phyloP scores from a whole-genome alignment of 2,113 vertebrate species.

The Oceanites oceanicus region DNA sequence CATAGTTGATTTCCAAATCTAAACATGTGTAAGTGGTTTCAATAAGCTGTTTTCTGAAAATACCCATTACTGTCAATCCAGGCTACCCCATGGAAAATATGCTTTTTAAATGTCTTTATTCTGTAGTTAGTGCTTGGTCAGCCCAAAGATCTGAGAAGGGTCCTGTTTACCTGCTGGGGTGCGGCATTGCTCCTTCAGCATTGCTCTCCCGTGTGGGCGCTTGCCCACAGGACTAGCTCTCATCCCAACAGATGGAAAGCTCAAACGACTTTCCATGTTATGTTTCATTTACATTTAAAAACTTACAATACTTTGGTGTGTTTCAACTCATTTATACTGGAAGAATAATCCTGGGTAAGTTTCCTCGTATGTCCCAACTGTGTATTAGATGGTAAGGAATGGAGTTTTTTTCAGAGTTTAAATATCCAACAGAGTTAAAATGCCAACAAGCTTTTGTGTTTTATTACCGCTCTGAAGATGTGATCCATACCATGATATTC shows the following conservation, averaged over 20 bases:
- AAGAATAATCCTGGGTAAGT: not conserved
- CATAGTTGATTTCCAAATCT: not conserved
- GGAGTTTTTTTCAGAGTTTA: not conserved
- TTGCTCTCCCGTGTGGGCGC: not conserved
- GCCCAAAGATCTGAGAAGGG: not conserved
- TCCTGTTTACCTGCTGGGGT: not conserved
- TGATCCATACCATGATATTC: not conserved
- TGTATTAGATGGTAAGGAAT: not conserved
- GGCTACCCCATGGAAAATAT: not conserved
- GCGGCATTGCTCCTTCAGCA: not conserved
- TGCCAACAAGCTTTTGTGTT: not conserved
- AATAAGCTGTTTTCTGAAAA: conserved; percentile 16
- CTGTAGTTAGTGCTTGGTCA: not conserved
- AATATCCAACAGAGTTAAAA: not conserved
- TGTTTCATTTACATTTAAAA: not conserved
- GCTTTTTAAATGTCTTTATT: not conserved
- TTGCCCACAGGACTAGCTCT: not conserved
- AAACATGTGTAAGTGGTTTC: not conserved
- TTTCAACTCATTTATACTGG: not conserved
- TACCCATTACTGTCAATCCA: conserved; percentile 22
- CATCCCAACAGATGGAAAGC: not conserved
- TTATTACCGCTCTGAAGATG: not conserved
- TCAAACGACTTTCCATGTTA: not conserved
- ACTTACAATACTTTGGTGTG: not conserved
- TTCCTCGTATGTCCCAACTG: fast-evolving